phyloP scores from a whole-genome alignment of 1,140 invertebrate genomes.

The Steinernema feltiae region DNA sequence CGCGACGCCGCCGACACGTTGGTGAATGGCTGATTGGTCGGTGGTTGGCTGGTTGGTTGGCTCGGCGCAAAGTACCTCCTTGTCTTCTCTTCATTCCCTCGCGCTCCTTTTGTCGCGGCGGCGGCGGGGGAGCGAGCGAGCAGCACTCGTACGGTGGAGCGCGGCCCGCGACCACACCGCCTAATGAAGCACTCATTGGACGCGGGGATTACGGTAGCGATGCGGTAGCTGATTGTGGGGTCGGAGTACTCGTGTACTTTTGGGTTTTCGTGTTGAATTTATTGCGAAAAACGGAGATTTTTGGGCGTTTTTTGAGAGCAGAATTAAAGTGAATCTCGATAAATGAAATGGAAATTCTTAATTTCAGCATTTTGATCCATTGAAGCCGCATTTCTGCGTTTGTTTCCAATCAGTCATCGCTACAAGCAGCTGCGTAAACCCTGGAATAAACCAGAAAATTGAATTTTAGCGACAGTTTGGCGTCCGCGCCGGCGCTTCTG shows the following conservation, averaged over 20 bases:
- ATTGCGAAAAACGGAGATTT: no score
- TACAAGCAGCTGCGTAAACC: no score
- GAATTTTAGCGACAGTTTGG: no score
- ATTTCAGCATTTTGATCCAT: no score
- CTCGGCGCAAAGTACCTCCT: background rate
- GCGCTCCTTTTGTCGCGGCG: background rate
- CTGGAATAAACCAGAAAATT: no score
- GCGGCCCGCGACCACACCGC: background rate
- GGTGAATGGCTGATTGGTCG: background rate
- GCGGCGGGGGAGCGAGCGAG: background rate
- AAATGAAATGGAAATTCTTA: no score
- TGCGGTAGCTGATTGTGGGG: background rate
- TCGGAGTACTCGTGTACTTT: background rate
- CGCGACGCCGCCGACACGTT: background rate
- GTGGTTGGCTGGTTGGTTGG: background rate
- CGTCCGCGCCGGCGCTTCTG: no score
- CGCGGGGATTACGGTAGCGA: background rate
- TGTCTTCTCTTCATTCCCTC: background rate
- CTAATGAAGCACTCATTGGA: background rate
- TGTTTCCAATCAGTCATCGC: no score
- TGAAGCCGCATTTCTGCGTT: no score
- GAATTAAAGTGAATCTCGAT: no score
- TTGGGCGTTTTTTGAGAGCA: no score
- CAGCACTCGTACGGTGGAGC: background rate
- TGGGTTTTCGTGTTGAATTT: no score